Conservation (phyloP, 2,888 invertebrate genomes). For the Lepidochrysops patricia region DNA sequence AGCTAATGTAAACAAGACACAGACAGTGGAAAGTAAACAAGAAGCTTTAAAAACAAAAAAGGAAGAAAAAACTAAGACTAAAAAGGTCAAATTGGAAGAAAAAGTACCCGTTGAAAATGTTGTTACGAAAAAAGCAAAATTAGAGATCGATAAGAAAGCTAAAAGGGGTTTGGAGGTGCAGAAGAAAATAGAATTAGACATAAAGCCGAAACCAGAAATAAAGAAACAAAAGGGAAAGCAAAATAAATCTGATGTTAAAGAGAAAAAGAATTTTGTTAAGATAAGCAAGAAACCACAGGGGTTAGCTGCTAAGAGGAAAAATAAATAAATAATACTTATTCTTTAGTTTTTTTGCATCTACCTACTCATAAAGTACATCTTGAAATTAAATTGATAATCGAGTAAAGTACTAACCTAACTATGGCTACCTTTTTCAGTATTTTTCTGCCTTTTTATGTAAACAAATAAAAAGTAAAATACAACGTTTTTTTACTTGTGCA, state of each 20-base stretch:
- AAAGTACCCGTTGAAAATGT: conserved; percentile 24
- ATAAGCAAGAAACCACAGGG: conserved; percentile 26
- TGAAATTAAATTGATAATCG: no score
- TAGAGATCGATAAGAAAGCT: conserved; percentile 14
- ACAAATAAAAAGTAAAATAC: no score
- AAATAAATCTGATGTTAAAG: conserved; percentile 38
- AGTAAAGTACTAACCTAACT: no score
- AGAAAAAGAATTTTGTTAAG: conserved; percentile 36
- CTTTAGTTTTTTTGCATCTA: background rate
- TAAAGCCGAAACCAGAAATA: conserved; percentile 19
- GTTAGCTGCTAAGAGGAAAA: conserved; percentile 19
- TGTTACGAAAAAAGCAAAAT: conserved; percentile 14
- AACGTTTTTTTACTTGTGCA: background rate
- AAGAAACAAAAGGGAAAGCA: conserved; percentile 24
- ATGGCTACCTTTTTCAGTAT: no score
- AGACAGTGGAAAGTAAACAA: conserved; percentile 17
- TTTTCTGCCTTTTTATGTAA: background rate
- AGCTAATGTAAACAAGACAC: conserved; percentile 24
- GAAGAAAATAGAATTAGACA: conserved; percentile 14
- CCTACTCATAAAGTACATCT: no score
- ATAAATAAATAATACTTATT: conserved; percentile 11
- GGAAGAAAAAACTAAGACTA: conserved; percentile 3
- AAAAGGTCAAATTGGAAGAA: conserved; percentile 24
- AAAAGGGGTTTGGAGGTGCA: background rate
- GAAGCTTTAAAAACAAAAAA: conserved; percentile 3